Conservation (phyloP, 2,113 vertebrate species). For the Propithecus coquereli region DNA sequence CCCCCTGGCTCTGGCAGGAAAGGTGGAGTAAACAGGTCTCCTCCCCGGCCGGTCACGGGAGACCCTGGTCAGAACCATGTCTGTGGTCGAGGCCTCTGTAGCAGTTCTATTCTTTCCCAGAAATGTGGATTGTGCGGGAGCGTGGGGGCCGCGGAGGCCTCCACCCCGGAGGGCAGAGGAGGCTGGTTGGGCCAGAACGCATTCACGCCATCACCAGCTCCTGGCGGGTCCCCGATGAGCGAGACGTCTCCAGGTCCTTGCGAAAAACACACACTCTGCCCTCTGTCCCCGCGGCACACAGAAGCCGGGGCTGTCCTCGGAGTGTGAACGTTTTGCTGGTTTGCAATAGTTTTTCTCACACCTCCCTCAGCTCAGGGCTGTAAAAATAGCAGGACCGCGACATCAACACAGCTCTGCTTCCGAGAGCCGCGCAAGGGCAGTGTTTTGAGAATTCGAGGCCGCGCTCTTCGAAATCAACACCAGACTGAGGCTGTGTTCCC, state of each 20-base stretch:
- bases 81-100: rapidly evolving
- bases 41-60: rapidly evolving
- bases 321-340: too few relatives aligned
- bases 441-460: not conserved
- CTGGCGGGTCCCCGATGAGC: not conserved
- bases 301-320: rapidly evolving
- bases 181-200: not conserved
- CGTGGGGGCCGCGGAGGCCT: rapidly evolving
- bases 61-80: rapidly evolving
- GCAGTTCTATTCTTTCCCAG: rapidly evolving
- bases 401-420: not conserved
- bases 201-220: rapidly evolving
- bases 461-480: not conserved
- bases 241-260: too few relatives aligned
- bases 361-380: not conserved
- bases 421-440: rapidly evolving
- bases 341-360: rapidly evolving
- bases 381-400: rapidly evolving
- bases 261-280: not conserved
- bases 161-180: not conserved
- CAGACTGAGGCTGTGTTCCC: not conserved
- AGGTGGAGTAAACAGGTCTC: not conserved
- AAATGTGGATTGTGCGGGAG: not conserved
- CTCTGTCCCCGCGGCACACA: rapidly evolving
- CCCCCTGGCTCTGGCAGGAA: not conserved